Conservation (phyloP, 2,797 vertebrate species). For the Buceros bicornis region DNA sequence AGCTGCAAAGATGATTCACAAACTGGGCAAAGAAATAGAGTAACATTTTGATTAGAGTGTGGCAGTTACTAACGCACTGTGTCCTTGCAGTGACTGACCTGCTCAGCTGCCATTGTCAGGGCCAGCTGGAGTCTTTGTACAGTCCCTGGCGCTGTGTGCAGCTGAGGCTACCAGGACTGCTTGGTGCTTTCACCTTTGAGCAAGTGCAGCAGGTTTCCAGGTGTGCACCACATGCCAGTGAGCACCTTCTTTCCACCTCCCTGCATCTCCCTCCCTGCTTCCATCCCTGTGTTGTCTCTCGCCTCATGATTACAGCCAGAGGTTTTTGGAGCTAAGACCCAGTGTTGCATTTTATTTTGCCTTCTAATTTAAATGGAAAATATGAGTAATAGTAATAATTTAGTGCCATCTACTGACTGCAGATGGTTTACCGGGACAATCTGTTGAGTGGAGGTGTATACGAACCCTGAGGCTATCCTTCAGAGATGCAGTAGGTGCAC, state of each 20-base stretch:
- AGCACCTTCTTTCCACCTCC: not conserved
- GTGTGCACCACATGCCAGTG: not conserved
- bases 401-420: constrained; percentile 28
- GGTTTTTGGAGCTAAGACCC: not conserved
- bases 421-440: not conserved
- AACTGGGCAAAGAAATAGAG: not conserved
- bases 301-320: accelerated
- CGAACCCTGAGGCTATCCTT: not conserved
- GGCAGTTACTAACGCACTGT: accelerated
- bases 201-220: accelerated
- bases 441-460: not conserved
- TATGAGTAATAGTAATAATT: not conserved
- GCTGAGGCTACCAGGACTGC: not conserved
- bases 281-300: accelerated
- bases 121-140: not conserved
- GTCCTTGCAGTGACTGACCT: not conserved
- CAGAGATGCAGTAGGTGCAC: not conserved
- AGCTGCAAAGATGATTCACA: not conserved
- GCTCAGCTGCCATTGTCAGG: not conserved
- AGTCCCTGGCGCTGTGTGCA: not conserved
- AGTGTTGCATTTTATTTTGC: not conserved
- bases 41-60: accelerated
- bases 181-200: accelerated
- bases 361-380: not conserved
- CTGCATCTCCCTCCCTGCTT: not conserved